Base-by-base conservation (phyloP, 2,888 invertebrate genomes). In the Tipula helvola region DNA sequence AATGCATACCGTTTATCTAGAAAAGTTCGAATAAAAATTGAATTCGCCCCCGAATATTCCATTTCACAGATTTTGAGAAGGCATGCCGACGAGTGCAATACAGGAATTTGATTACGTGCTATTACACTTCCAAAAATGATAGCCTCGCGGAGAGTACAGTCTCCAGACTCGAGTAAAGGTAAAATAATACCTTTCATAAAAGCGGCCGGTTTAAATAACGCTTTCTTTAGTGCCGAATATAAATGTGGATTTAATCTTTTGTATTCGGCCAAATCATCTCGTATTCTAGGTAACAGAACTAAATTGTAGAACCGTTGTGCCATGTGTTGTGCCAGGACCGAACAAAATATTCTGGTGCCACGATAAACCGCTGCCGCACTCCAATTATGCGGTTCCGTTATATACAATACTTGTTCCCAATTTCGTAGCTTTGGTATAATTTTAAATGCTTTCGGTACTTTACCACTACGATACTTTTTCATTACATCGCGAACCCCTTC, bases 1-100 rank as follows among this genome's bases (percentile, higher is more conserved):
- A 99, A 92, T 0, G 99, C 98, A 93, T 99, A 99, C 90, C 99
- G 98, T 92, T 99, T 99, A 90, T 99, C 98, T 88, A 99, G 94
- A 87, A 99, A 95, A 90, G 97, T 96, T 87, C 98, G 93, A 87
- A 99, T 93, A 90, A 99, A 98, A 89, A 99, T 97, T 44, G 98
- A 98, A 91, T 96, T 98, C 0, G 99, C 97, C 2, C 99, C 99
- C 36, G 96, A 96, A 90, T 98, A 99, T 89, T 97, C 97, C 98
- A 99, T 98, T 92, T 98, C 98, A 83, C 98, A 98, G 87, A 99
- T 97, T 92, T 98, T 97, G 41, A 98, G 92, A 90, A 99, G 94
- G 41, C 98, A 98, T 1, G 99, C 99, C 44, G 97, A 96, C 0
- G 99, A 98, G 92, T 99, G 99, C 41, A 98, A 92, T 87, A 98